Conservation (phyloP, 2,888 invertebrate species). For the Hipparchia semele region DNA sequence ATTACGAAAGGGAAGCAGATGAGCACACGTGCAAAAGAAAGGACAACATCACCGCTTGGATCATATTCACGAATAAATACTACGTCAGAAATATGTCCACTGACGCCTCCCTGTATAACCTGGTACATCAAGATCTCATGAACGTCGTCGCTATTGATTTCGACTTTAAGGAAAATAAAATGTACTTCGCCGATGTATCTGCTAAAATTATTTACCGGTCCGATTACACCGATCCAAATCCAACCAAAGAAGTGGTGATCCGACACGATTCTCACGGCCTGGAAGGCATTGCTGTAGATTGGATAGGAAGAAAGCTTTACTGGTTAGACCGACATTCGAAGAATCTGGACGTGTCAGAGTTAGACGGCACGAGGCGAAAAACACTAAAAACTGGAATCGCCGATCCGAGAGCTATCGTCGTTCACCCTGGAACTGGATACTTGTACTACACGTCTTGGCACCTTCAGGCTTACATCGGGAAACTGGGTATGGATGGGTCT, state of each 20-base stretch:
- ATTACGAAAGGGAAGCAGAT: constrained; percentile 93
- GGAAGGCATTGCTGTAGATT: constrained; percentile 98
- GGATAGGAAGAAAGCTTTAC: constrained; percentile 97
- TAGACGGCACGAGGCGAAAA: constrained; percentile 95
- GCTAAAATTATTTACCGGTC: constrained; percentile 96
- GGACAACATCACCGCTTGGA: constrained; percentile 92
- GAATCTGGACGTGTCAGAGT: constrained; percentile 96
- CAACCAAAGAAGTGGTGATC: constrained; percentile 91
- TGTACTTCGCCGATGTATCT: constrained; percentile 98
- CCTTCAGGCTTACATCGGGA: constrained; percentile 96
- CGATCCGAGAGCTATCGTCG: constrained; percentile 96
- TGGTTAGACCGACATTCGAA: constrained; percentile 98
- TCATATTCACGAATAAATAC: constrained; percentile 98
- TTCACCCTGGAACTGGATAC: constrained; percentile 97
- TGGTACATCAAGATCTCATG: constrained; percentile 96
- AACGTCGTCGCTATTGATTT: constrained; percentile 99
- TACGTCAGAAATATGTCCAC: constrained; percentile 98
- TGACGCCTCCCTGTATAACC: constrained; percentile 92
- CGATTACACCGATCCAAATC: constrained; percentile 81
- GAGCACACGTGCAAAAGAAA: constrained; percentile 95
- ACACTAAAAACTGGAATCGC: constrained; percentile 94
- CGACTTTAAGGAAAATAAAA: constrained; percentile 90
- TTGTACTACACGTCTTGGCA: constrained; percentile 99
- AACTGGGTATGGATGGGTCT: constrained; percentile 98
- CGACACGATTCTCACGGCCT: constrained; percentile 97